phyloP scores from a whole-genome alignment of 2,113 vertebrate genomes.

The Leucoraja erinaceus region DNA sequence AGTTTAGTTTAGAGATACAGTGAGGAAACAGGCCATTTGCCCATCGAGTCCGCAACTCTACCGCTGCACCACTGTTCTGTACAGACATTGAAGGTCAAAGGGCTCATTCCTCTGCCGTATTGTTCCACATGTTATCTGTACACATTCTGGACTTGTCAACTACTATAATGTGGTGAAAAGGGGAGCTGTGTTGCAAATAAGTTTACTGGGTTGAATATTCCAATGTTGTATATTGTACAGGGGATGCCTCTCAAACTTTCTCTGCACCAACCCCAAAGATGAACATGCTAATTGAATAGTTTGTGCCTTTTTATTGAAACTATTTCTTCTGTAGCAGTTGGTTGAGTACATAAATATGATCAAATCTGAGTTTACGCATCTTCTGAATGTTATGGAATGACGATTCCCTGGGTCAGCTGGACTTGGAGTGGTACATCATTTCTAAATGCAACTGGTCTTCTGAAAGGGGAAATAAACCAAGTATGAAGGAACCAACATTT shows the following conservation, averaged over 20 bases:
- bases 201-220: not conserved
- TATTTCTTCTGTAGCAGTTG: not conserved
- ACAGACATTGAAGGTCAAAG: too few species aligned
- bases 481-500: not conserved
- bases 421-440: not conserved
- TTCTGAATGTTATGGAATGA: not conserved
- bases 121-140: not conserved
- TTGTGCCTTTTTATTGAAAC: not conserved
- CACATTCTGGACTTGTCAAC: not conserved
- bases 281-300: not conserved
- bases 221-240: not conserved
- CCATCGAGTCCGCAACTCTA: too few species aligned
- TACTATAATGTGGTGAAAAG: not conserved
- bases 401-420: not conserved
- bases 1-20: too few species aligned
- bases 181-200: not conserved
- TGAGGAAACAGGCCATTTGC: too few species aligned
- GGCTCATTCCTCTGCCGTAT: too few species aligned
- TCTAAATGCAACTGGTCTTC: not conserved
- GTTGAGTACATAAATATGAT: not conserved
- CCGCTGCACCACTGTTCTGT: too few species aligned
- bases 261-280: not conserved
- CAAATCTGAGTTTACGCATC: not conserved
- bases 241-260: not conserved
- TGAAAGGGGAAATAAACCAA: not conserved